A percentile compares a stretch with the other conserved stretches of the same genome.
phyloP scores from a whole-genome alignment of 2,888 invertebrate genomes.

The Gnatocerus cornutus region DNA sequence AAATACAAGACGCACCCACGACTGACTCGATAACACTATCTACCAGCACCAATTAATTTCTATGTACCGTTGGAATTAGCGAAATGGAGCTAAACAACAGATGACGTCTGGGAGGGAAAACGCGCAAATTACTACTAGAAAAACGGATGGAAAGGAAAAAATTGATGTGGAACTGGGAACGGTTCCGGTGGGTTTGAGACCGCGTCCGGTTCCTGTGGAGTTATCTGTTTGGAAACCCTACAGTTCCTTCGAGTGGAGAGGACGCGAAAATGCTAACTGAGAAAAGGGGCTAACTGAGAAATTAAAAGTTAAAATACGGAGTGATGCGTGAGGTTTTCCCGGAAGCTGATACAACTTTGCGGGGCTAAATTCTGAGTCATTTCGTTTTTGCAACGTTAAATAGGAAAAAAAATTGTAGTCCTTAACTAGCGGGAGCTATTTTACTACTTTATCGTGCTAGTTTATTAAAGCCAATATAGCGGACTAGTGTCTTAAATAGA shows the following conservation, averaged over 20 bases:
- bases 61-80: constrained; percentile 41
- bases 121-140: constrained; percentile 31
- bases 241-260: not conserved
- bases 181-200: constrained; percentile 35
- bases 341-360: too few species aligned
- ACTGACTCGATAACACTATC: constrained; percentile 34
- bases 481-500: too few species aligned
- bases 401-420: too few species aligned
- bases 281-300: too few species aligned
- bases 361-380: too few species aligned
- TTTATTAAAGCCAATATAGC: too few species aligned
- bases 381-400: too few species aligned
- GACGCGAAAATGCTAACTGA: too few species aligned
- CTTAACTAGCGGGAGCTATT: too few species aligned
- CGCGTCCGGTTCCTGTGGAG: constrained; percentile 42
- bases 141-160: constrained; percentile 36
- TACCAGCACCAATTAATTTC: constrained; percentile 27
- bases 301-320: too few species aligned
- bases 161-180: constrained; percentile 37
- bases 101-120: constrained; percentile 40
- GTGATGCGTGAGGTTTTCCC: too few species aligned
- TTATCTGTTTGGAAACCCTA: constrained; percentile 29
- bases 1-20: constrained; percentile 35
- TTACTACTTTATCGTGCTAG: too few species aligned
- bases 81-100: constrained; percentile 30